phyloP scores from a whole-genome alignment of 2,888 invertebrate genomes.

The Therioaphis trifolii region DNA sequence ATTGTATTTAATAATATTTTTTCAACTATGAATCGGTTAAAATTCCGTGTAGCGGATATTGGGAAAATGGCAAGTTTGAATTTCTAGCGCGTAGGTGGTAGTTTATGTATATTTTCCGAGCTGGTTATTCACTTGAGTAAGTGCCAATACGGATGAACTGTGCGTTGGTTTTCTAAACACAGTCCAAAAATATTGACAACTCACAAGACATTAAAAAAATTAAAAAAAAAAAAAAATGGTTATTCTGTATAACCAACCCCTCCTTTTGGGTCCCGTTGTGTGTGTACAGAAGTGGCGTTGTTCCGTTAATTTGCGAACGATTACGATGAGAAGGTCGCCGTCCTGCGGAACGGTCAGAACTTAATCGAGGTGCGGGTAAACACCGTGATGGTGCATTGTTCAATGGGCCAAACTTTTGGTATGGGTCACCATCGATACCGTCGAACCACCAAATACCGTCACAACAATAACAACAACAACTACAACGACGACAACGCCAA shows the following conservation, averaged over 20 bases:
- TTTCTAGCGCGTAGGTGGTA: no score
- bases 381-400: conserved; percentile 61
- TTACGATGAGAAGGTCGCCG: conserved; percentile 26
- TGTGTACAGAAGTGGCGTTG: conserved; percentile 31
- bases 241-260: neutral
- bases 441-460: conserved; percentile 63
- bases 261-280: neutral
- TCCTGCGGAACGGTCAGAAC: conserved; percentile 21
- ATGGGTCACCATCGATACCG: conserved; percentile 65
- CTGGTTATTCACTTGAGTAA: no score
- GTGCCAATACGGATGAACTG: no score
- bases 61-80: neutral
- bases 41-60: no score
- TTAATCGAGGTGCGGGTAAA: conserved; percentile 26
- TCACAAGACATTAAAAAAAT: neutral
- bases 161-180: conserved; percentile 13
- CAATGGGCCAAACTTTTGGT: conserved; percentile 65
- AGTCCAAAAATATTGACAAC: neutral
- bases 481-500: conserved; percentile 15
- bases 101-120: conserved; percentile 38
- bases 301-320: conserved; percentile 23
- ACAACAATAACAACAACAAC: conserved; percentile 40
- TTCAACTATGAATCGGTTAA: no score
- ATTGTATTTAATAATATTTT: no score
- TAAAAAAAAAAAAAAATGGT: neutral